A percentile compares a stretch with the other conserved stretches of the same genome.
Evolutionary conservation across 2,888 invertebrate genomes (phyloP).

Genomic region (Leptarthrus brevirostris): DNA sequence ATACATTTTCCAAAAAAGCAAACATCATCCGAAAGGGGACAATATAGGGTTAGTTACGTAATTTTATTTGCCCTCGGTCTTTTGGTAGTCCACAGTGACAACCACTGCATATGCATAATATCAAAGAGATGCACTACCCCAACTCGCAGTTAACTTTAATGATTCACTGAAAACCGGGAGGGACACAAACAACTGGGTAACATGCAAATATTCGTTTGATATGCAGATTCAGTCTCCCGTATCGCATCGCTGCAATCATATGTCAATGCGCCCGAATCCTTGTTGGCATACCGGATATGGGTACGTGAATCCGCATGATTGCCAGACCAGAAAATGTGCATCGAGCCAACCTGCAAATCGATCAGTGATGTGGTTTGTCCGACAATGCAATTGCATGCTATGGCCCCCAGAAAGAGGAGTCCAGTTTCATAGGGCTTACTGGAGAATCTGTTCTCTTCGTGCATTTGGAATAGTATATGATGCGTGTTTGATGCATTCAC

Average conservation of each 20-base stretch:
- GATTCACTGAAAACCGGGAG: slow-evolving; percentile 13
- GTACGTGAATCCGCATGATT: slow-evolving; percentile 39
- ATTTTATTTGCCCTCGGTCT: not conserved
- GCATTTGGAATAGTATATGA: too few species aligned
- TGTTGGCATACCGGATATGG: slow-evolving; percentile 30
- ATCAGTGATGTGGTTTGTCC: slow-evolving; percentile 44
- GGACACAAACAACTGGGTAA: not conserved
- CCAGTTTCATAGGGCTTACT: too few species aligned
- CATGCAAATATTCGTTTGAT: slow-evolving; percentile 37
- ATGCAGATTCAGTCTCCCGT: slow-evolving; percentile 30
- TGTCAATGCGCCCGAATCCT: slow-evolving; percentile 37
- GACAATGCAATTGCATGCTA: slow-evolving; percentile 40
- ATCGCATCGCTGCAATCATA: slow-evolving; percentile 28
- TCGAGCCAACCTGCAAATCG: slow-evolving; percentile 36
- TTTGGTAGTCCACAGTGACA: slow-evolving; percentile 23
- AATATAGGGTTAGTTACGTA: not conserved
- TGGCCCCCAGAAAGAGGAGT: too few species aligned
- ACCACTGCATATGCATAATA: slow-evolving; percentile 39
- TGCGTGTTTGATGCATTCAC: too few species aligned
- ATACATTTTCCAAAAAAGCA: slow-evolving; percentile 16
- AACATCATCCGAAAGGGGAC: slow-evolving; percentile 1
- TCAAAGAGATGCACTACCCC: slow-evolving; percentile 32
- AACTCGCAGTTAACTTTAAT: not conserved
- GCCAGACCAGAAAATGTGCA: slow-evolving; percentile 42
- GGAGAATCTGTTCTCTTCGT: too few species aligned